Conservation (phyloP, 2,797 vertebrate genomes). For the Gymnoscopelus microlampas region DNA sequence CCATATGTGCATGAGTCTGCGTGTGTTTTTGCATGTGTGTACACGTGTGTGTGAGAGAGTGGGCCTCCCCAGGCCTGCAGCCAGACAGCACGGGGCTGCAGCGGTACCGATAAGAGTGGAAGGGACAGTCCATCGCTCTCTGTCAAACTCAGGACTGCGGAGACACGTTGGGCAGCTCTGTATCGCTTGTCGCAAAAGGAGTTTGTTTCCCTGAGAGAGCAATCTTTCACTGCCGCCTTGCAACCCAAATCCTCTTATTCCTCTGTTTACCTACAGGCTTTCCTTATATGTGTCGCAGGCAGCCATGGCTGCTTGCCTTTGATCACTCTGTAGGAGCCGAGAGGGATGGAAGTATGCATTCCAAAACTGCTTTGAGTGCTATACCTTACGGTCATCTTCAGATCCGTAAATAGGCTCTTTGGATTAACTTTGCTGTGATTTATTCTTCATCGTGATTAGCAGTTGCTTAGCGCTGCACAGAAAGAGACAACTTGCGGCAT, state of each 20-base stretch:
- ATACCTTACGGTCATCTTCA: conserved; percentile 20
- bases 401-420: conserved; percentile 28
- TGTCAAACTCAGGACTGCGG: conserved; percentile 57
- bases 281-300: conserved; percentile 51
- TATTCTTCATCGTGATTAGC: conserved; percentile 13
- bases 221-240: conserved; percentile 62
- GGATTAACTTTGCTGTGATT: conserved; percentile 30
- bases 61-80: conserved; percentile 57
- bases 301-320: conserved; percentile 40
- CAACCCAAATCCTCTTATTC: conserved; percentile 66
- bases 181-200: conserved; percentile 62
- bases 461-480: background rate
- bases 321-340: conserved; percentile 16
- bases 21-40: conserved; percentile 4
- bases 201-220: conserved; percentile 58
- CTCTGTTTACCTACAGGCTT: conserved; percentile 64
- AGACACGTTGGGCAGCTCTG: conserved; percentile 47
- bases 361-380: conserved; percentile 19
- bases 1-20: background rate
- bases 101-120: conserved; percentile 70
- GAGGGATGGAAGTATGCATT: conserved; percentile 29
- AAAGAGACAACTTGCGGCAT: background rate
- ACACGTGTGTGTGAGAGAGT: conserved; percentile 23
- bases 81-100: conserved; percentile 65
- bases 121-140: conserved; percentile 66